phyloP scores from a whole-genome alignment of 2,888 invertebrate species.

The Phlogophora meticulosa region DNA sequence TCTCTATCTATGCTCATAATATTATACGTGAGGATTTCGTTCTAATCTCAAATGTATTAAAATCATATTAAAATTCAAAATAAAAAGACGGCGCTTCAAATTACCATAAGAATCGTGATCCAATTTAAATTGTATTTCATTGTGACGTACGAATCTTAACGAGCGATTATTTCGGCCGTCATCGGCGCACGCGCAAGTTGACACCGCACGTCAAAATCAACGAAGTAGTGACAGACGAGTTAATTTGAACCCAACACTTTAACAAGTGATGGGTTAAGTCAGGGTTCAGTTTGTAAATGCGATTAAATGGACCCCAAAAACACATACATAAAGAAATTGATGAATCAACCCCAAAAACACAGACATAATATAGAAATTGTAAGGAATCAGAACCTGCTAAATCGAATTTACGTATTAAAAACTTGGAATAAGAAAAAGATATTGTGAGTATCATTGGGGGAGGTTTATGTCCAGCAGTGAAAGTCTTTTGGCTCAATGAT shows the following conservation, averaged over 20 bases:
- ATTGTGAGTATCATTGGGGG: too few relatives aligned
- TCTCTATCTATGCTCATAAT: background rate
- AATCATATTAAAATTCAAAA: background rate
- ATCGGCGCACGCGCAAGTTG: conserved; percentile 76
- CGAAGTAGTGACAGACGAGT: conserved; percentile 85
- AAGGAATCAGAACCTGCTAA: too few relatives aligned
- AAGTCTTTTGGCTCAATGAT: too few relatives aligned
- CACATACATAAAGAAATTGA: too few relatives aligned
- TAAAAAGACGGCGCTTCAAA: conserved; percentile 43
- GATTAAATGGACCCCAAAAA: conserved; percentile 8
- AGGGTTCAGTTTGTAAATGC: conserved; percentile 56
- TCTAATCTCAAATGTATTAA: conserved; percentile 1
- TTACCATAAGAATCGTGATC: conserved; percentile 73
- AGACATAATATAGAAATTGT: too few relatives aligned
- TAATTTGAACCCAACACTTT: conserved; percentile 83
- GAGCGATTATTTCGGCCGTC: conserved; percentile 77
- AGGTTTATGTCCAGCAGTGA: too few relatives aligned
- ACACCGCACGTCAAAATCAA: conserved; percentile 84
- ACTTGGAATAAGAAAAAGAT: too few relatives aligned
- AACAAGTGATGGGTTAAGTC: conserved; percentile 59
- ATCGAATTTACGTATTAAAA: too few relatives aligned
- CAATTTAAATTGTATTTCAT: conserved; percentile 77
- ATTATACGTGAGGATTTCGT: background rate
- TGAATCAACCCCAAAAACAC: too few relatives aligned
- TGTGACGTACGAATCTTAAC: conserved; percentile 62